phyloP scores from a whole-genome alignment of 23 tunicate genomes.

The Styela clava region DNA sequence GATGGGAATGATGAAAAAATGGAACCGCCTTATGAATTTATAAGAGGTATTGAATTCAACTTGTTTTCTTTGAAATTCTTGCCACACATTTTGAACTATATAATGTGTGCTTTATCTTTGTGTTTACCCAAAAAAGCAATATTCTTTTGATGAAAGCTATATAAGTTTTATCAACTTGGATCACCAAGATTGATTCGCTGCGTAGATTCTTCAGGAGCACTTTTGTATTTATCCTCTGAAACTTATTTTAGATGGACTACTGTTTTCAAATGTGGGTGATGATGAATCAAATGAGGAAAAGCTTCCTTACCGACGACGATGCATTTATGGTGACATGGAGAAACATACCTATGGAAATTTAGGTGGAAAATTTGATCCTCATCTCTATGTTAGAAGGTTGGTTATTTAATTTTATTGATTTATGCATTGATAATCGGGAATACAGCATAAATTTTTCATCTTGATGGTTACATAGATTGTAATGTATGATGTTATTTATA shows the following conservation, averaged over 20 bases:
- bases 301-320: constrained; percentile 44
- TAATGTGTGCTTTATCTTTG: neutral
- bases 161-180: too few species aligned
- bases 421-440: neutral
- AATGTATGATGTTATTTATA: neutral
- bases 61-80: too few species aligned
- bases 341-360: constrained; percentile 32
- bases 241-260: constrained; percentile 44
- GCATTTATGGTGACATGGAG: constrained; percentile 58
- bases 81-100: neutral
- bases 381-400: constrained; percentile 65
- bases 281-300: neutral
- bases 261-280: constrained; percentile 37
- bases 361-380: constrained; percentile 22
- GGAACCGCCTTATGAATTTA: constrained; percentile 17
- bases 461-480: neutral
- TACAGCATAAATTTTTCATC: too few species aligned
- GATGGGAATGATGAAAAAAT: constrained; percentile 31
- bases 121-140: neutral
- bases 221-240: too few species aligned
- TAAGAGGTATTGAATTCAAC: constrained; percentile 25
- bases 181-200: too few species aligned
- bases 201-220: too few species aligned
- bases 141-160: too few species aligned
- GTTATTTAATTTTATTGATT: neutral